Base-by-base conservation (phyloP, 1,140 invertebrate genomes). In the Aradophagus sp. region DNA sequence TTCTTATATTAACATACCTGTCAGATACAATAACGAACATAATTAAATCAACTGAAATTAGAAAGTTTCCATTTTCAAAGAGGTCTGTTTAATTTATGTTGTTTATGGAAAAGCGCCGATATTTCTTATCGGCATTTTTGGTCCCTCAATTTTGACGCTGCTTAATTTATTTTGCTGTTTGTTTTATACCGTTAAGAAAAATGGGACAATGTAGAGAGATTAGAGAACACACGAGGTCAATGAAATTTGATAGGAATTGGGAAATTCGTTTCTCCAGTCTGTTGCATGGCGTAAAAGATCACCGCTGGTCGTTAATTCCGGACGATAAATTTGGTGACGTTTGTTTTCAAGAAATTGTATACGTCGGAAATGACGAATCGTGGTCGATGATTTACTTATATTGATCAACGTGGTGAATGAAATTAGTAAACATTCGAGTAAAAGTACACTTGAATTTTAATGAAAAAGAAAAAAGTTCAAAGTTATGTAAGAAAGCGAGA, bases 131-230 rank as follows among this genome's bases (percentile, higher is more conserved):
- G n/a, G n/a, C 36, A 48, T 47, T 56, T 36, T 45, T 52, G 31
- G 38, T 59, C 36, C 50, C 38, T 58, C 20, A 52, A n/a, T 50
- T 56, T 67, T 45, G 32, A 67, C 53, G 45, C 26, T 38, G 41
- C 53, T 52, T 59, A 53, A 68, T 68, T 68, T 59, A 69, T 69
- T 61, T 69, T 61, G 27, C 61, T 69, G 36, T 48, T 69, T 55
- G 50, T 69, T 55, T 38, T 38, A 14, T 61, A 69, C 65, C 65
- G 65, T 69, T 69, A 55, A 41, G 41, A 61, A 61, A 69, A 61
- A 69, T 61, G 23, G 56, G 50, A 61, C 65, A 38, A 1, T 8
- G 10, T 50, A n/a, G n/a, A n/a, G n/a, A 42, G 38, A 50, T 62
- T 52, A 52, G 27, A 41, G 31, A 55, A 32, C 6, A 1, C 15